A percentile compares a stretch with the other conserved stretches of the same genome.
phyloP scores from a whole-genome alignment of 1,140 invertebrate genomes.

The Augochlora pura region DNA sequence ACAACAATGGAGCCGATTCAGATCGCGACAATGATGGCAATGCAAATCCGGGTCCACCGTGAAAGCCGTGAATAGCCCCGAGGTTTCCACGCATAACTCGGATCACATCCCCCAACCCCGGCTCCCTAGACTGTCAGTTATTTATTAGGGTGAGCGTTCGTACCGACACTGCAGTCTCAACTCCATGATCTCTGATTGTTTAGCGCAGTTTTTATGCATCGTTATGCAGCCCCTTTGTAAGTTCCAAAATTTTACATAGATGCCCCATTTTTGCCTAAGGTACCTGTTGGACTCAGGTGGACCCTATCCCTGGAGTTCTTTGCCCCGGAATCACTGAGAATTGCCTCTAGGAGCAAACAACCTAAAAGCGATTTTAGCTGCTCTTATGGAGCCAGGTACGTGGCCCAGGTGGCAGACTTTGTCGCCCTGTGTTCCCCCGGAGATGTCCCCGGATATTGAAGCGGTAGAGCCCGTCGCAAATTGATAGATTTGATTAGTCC shows the following conservation, averaged over 20 bases:
- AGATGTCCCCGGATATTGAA: too few species aligned
- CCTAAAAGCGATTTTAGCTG: too few species aligned
- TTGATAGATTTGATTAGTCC: neutral
- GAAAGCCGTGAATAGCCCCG: constrained; percentile 48
- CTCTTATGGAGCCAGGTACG: too few species aligned
- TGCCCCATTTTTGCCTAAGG: too few species aligned
- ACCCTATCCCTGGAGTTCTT: too few species aligned
- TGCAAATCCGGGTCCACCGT: constrained; percentile 50
- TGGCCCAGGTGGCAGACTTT: too few species aligned
- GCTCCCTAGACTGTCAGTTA: constrained; percentile 49
- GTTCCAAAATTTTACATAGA: neutral
- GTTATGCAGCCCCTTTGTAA: too few species aligned
- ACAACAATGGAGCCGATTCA: constrained; percentile 34
- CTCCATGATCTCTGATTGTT: constrained; percentile 62
- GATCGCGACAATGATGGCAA: constrained; percentile 60
- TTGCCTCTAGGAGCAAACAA: too few species aligned
- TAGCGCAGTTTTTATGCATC: constrained; percentile 56
- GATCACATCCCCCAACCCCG: constrained; percentile 26
- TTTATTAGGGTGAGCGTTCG: constrained; percentile 56
- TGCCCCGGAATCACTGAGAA: too few species aligned
- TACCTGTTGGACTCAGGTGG: too few species aligned
- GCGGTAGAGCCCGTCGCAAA: neutral
- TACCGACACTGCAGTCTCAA: constrained; percentile 32
- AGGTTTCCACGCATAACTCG: constrained; percentile 42
- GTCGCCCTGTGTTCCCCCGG: too few species aligned